A percentile compares a stretch with the other conserved stretches of the same genome.
phyloP scores from a whole-genome alignment of 2,888 invertebrate genomes.

The Stenolophus ochropezus region DNA sequence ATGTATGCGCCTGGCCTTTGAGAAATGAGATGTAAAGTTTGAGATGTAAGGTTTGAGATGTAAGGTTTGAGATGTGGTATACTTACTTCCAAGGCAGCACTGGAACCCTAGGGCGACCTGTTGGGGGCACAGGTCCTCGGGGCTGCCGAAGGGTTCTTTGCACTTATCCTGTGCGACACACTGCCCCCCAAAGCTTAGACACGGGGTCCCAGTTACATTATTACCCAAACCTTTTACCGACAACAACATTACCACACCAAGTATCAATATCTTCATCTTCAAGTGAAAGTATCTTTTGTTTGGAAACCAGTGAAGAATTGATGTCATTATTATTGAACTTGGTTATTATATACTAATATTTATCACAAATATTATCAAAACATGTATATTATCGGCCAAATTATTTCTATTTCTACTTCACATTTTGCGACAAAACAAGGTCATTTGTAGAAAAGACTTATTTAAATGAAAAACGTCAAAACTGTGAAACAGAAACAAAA shows the following conservation, averaged over 20 bases:
- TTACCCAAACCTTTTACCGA: not conserved
- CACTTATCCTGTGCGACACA: conserved; percentile 2
- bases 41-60: too few relatives aligned
- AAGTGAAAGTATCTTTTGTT: not conserved
- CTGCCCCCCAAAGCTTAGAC: not conserved
- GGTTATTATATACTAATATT: not conserved
- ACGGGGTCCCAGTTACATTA: not conserved
- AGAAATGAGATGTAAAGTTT: too few relatives aligned
- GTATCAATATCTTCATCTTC: conserved; percentile 5
- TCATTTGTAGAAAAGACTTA: too few relatives aligned
- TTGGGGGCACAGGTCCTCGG: too few relatives aligned
- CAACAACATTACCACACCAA: not conserved
- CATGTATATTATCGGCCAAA: too few relatives aligned
- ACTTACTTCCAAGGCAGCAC: conserved; percentile 33
- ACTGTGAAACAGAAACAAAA: too few relatives aligned
- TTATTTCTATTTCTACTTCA: too few relatives aligned
- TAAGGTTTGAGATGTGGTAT: too few relatives aligned
- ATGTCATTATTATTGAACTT: not conserved
- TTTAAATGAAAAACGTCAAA: too few relatives aligned
- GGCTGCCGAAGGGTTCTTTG: not conserved
- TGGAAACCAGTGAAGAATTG: not conserved
- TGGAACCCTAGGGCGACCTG: conserved; percentile 26
- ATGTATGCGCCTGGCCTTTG: too few relatives aligned
- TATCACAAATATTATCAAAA: too few relatives aligned
- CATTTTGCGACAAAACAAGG: too few relatives aligned